phyloP scores from a whole-genome alignment of 2,797 vertebrate species.

The Molossus molossus region DNA sequence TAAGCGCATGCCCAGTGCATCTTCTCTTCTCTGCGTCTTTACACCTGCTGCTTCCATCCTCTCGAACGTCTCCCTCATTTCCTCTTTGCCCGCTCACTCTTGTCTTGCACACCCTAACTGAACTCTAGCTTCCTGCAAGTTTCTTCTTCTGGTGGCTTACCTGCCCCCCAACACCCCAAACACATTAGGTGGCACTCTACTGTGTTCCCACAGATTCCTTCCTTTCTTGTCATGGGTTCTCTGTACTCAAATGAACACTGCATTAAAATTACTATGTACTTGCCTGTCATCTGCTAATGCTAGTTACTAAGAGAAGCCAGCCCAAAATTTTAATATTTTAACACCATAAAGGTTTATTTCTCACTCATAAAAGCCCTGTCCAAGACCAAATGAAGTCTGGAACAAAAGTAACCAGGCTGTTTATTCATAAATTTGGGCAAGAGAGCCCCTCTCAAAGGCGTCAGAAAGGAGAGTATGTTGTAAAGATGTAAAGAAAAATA shows the following conservation, averaged over 20 bases:
- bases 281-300: neutral
- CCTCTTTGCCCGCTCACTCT: neutral
- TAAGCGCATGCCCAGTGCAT: neutral
- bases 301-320: neutral
- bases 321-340: constrained; percentile 38
- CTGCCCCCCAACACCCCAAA: neutral
- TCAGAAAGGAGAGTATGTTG: constrained; percentile 27
- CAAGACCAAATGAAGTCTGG: neutral
- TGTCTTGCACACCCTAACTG: neutral
- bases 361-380: neutral
- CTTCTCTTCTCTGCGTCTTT: neutral
- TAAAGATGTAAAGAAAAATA: constrained; percentile 18
- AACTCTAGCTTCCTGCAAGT: constrained; percentile 11
- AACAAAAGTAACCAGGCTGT: constrained; percentile 7
- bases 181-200: neutral
- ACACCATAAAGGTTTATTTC: constrained; percentile 22
- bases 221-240: neutral
- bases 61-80: neutral
- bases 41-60: neutral
- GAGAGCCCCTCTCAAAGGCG: neutral
- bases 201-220: neutral
- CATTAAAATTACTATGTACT: neutral
- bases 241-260: neutral
- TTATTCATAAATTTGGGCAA: constrained; percentile 62
- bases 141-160: neutral